Percentiles rank a stretch among this genome's conserved stretches.
Evolutionary conservation across 2,113 vertebrate genomes (phyloP).

Genomic region (Xenopus borealis): DNA sequence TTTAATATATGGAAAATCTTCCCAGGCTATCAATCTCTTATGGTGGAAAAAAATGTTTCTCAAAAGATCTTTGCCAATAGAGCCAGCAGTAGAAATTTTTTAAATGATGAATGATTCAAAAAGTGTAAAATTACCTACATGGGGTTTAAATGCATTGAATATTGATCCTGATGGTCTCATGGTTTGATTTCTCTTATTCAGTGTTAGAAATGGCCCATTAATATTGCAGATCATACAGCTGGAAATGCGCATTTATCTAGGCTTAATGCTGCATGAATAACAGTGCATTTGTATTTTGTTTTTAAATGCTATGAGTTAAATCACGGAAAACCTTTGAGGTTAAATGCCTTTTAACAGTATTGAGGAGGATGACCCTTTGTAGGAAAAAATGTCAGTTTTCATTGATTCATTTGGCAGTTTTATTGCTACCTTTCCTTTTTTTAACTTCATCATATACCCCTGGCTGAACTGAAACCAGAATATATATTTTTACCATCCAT

Average conservation of each 20-base stretch:
- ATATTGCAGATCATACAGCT: neutral
- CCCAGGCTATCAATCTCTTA: slow-evolving; percentile 30
- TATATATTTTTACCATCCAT: slow-evolving; percentile 7
- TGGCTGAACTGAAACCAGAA: slow-evolving; percentile 18
- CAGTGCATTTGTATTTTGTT: neutral
- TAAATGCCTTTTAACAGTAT: slow-evolving; percentile 7
- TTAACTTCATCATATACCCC: neutral
- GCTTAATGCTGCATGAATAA: neutral
- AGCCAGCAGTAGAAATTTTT: neutral
- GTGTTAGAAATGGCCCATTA: slow-evolving; percentile 8
- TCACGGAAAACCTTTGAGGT: slow-evolving; percentile 15
- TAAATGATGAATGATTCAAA: slow-evolving; percentile 24
- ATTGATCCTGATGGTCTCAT: neutral
- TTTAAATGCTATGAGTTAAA: neutral
- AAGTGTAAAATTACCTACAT: slow-evolving; percentile 10
- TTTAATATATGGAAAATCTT: slow-evolving; percentile 30
- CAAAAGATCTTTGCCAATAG: slow-evolving; percentile 27
- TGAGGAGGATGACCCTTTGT: slow-evolving; percentile 15
- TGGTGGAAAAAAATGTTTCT: slow-evolving; percentile 27
- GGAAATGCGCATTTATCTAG: slow-evolving; percentile 6
- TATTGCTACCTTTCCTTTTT: slow-evolving; percentile 23
- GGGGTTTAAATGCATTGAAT: slow-evolving; percentile 15
- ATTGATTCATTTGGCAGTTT: slow-evolving; percentile 37
- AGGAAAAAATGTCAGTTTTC: slow-evolving; percentile 29
- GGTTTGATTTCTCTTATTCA: slow-evolving; percentile 3